phyloP scores from a whole-genome alignment of 1,140 invertebrate genomes.

The Copidosoma floridanum region DNA sequence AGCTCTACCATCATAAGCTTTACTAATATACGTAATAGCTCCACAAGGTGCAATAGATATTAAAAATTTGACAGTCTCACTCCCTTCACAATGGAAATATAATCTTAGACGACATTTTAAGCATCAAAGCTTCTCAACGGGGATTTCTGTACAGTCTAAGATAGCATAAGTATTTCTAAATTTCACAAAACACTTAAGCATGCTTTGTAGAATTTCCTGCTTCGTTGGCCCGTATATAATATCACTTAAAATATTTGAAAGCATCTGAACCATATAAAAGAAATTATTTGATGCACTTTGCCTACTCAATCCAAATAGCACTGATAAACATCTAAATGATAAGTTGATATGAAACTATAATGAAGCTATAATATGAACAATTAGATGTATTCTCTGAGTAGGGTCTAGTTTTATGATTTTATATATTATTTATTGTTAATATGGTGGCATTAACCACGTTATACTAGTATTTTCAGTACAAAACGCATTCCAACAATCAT shows the following conservation, averaged over 20 bases:
- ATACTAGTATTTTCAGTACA: no score
- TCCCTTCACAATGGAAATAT: conserved; percentile 36
- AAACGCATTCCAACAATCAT: no score
- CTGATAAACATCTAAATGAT: no score
- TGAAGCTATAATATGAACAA: no score
- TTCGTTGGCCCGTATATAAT: background rate
- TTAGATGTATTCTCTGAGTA: no score
- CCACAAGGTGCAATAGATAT: conserved; percentile 38
- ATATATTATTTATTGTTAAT: no score
- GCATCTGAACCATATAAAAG: no score
- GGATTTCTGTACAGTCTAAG: background rate
- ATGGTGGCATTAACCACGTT: no score
- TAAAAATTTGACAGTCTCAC: conserved; percentile 42
- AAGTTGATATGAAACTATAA: no score
- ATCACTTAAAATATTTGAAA: background rate
- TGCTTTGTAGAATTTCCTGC: background rate
- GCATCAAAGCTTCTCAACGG: background rate
- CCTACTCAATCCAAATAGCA: no score
- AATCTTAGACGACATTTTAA: conserved; percentile 18
- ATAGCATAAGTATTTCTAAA: background rate
- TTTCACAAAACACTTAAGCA: background rate
- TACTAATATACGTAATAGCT: conserved; percentile 36
- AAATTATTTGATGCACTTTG: no score
- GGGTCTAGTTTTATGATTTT: no score
- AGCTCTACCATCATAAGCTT: background rate